Evolutionary conservation across 1,140 invertebrate genomes (phyloP), one percentile per base, ranked within the genome.

Genomic region (Cepaea nemoralis): DNA sequence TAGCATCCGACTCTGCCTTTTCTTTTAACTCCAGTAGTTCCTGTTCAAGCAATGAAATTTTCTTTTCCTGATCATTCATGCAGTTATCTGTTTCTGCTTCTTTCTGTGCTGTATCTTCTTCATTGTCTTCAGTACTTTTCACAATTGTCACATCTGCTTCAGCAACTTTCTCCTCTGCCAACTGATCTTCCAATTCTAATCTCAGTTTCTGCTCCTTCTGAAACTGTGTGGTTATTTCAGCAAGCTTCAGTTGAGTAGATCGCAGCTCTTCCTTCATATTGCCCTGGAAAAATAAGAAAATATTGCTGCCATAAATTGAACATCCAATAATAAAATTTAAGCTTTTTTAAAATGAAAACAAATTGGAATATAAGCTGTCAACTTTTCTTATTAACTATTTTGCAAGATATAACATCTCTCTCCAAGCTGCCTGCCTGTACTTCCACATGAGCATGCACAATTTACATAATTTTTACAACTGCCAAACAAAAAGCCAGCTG

Each of bases 141-240:
- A 55, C 3, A 22, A 14, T 22, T 55, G 50, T 10, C 19, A 40
- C 27, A 35, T 42, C 33, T 67, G 37, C 39, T 31, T 24, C 8
- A 1, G 76, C 27, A 24, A 63, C 45, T 16, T 82, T 37, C 19
- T 73, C 67, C 42, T 82, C 39, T 24, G 70, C 82, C 82, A 75
- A 31, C 33, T 77, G 39, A 19, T 85, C 45, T 55, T 85, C 71
- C 55, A 86, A 70, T 48, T 84, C 77, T 14, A n/a, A 14, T 19
- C 33, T 39, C 6, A 71, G 70, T n/a, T 86, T 50, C 42, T 81
- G 45, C 24, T 78, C 59, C 40, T 77, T 77, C 40, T 84, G 48
- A 39, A 83, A 42, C 31, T 83, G 69, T 39, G 39, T 27, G 35
- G 85, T 82, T 55, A 81, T 27, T 73, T 82, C 83, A 59, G 80